A percentile compares a stretch with the other conserved stretches of the same genome.
These are phyloP conservation scores for Podabrus alpinus DNA, from an alignment of 2,888 invertebrate genomes.

Conservation along the genomic window DNA sequence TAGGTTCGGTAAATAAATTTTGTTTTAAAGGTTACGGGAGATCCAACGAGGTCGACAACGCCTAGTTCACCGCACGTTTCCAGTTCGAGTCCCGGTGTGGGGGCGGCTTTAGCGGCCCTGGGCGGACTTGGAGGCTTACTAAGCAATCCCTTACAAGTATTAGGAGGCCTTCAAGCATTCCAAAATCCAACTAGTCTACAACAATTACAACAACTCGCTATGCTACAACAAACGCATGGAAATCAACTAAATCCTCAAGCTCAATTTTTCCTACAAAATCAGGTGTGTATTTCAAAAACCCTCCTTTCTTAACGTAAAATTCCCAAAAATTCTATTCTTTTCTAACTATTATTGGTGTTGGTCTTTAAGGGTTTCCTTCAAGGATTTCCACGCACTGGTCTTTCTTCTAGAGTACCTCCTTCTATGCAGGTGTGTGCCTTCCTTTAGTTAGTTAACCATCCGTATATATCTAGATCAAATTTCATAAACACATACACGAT, in stretches of 20 bases:
- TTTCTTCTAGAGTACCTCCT: conserved; percentile 56
- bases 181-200: conserved; percentile 68
- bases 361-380: conserved; percentile 57
- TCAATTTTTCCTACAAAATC: conserved; percentile 78
- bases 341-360: conserved; percentile 30
- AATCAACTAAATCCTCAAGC: conserved; percentile 61
- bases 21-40: conserved; percentile 50
- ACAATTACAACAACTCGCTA: conserved; percentile 68
- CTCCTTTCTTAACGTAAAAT: not conserved
- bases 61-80: conserved; percentile 52
- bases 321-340: not conserved
- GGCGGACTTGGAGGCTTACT: conserved; percentile 53
- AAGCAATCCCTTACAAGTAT: conserved; percentile 51
- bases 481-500: conserved; percentile 7
- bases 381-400: conserved; percentile 56
- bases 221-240: conserved; percentile 61
- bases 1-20: not conserved
- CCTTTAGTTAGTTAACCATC: not conserved
- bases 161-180: conserved; percentile 58
- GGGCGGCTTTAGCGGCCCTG: conserved; percentile 58
- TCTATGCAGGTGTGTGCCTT: conserved; percentile 57
- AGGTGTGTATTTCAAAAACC: conserved; percentile 56
- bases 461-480: not conserved
- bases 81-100: conserved; percentile 51
- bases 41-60: conserved; percentile 46